Evolutionary conservation across 2,113 vertebrate species (phyloP), one percentile per base, ranked within the genome.

Genomic region (Mesembrinibis cayennensis): DNA sequence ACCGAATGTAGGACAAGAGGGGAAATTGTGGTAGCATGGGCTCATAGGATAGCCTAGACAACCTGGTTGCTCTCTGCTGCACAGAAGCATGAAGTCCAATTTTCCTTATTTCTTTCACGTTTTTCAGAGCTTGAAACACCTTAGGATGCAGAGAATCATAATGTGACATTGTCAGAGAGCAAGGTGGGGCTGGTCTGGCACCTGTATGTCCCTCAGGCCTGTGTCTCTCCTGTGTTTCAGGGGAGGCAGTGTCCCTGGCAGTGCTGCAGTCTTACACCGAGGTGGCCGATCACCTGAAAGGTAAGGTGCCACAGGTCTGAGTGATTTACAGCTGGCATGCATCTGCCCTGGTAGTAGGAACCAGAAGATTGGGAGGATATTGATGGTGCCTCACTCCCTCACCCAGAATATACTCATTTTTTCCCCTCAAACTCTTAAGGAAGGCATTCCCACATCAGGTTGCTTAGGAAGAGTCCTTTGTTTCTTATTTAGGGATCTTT

Each of bases 201-300:
- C 83, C 47, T 78, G 10, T 27, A 8, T 58, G 65, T 34, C 66
- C 77, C 70, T 89, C 77, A 95, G 52, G 22, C 61, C 85, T 83
- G 74, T 79, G 30, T 89, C 59, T 81, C 16, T 93, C 6, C 79
- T 91, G n/a, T 84, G 83, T 97, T 98, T 32, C 89, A 99, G 99
- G 99, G 99, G 99, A 99, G 59, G 98, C 99, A 7, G 99, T 99
- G 88, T 99, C 99, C 26, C 97, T 98, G 98, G 98, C 97, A 38
- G 98, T 99, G 66, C 97, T 99, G 89, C 97, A 92, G 23, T 98
- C 98, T 3, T 99, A 98, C 89, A 38, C 96, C 4, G 98, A 99
- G 76, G 98, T 99, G 82, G 98, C 99, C 7, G 27, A 97, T 87
- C 98, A 87, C 58, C 97, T 99, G 91, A 95, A 98, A 99, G 99